Conservation (phyloP, 30 jellyfish, hydroid and myxozoan species). For the Haliclystus octoradiatus region DNA sequence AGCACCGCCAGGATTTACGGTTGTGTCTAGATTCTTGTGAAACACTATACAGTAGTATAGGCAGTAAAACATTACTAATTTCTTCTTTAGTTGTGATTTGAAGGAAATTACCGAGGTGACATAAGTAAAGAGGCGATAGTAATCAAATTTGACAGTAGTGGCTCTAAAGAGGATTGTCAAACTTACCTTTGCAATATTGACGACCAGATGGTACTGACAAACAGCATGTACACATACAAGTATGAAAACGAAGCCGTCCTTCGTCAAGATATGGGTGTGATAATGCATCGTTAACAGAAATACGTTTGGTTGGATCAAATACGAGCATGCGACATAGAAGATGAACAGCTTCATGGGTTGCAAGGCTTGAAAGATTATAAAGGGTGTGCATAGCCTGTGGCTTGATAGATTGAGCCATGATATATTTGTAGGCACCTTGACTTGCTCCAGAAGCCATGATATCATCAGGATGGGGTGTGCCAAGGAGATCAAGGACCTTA, state of each 20-base stretch:
- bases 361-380: slow-evolving; percentile 68
- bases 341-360: slow-evolving; percentile 90
- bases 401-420: slow-evolving; percentile 71
- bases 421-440: slow-evolving; percentile 78
- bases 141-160: too few relatives aligned
- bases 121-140: too few relatives aligned
- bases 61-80: too few relatives aligned
- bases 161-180: background rate
- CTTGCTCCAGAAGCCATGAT: slow-evolving; percentile 89
- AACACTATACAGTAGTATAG: too few relatives aligned
- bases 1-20: too few relatives aligned
- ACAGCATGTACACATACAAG: slow-evolving; percentile 96
- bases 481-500: slow-evolving; percentile 78
- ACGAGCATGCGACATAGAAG: slow-evolving; percentile 84
- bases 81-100: too few relatives aligned
- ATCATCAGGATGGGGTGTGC: slow-evolving; percentile 91
- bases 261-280: slow-evolving; percentile 94
- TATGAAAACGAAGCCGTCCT: slow-evolving; percentile 80
- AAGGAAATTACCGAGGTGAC: too few relatives aligned
- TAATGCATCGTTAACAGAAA: slow-evolving; percentile 81
- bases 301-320: slow-evolving; percentile 74
- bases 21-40: too few relatives aligned
- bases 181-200: slow-evolving; percentile 71
- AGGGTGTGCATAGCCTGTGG: slow-evolving; percentile 92
- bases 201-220: slow-evolving; percentile 49